Base-by-base conservation (phyloP, 2,113 vertebrate species). In the Amphilophus citrinellus region DNA sequence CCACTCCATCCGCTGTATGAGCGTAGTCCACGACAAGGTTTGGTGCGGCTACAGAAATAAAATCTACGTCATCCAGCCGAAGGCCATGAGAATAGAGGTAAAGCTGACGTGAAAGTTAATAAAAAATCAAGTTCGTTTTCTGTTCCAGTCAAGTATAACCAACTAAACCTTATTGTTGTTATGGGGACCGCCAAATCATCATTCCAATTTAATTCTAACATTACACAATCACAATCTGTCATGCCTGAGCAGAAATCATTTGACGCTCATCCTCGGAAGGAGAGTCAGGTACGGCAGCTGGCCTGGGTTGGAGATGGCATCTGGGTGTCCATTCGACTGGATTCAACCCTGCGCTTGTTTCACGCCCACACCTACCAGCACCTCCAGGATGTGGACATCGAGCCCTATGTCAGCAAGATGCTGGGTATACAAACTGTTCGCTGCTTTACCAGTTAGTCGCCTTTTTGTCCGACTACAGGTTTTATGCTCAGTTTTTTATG, bases 401-500 rank as follows among this genome's bases (percentile, higher is more conserved):
- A 99, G 87, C 98, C 98, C 60, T 99, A 99, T 0, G 98, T 99
- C 97, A 99, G 98, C 97, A 99, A 99, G 94, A 99, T 99, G 98
- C 94, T 99, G 32, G 98, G 98, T 99, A 91, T 93, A 91, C 27
- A 15, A 62, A 27, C 14, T 32, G 24, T 53, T 35, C 30, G 17
- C 53, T 56, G 18, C 6, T 27, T 39, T 56, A 73, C 17, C 18
- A 56, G 68, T 53, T 35, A 56, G 20, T 9, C 18, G 32, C 17
- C 27, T 35, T 47, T 73, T 73, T 10, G 13, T 35, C 27, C 7
- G 27, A 56, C 27, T 71, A 30, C 44, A 3, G 24, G 6, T 71
- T 53, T 73, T 53, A 32, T 73, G 24, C 27, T 35, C 18, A 73
- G 5, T 73, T 15, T 50, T 73, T 50, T 71, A 71, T 50, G 17